Percentiles rank a stretch among this genome's conserved stretches.
phyloP scores from a whole-genome alignment of 2,113 vertebrate genomes.

The Anhinga anhinga region DNA sequence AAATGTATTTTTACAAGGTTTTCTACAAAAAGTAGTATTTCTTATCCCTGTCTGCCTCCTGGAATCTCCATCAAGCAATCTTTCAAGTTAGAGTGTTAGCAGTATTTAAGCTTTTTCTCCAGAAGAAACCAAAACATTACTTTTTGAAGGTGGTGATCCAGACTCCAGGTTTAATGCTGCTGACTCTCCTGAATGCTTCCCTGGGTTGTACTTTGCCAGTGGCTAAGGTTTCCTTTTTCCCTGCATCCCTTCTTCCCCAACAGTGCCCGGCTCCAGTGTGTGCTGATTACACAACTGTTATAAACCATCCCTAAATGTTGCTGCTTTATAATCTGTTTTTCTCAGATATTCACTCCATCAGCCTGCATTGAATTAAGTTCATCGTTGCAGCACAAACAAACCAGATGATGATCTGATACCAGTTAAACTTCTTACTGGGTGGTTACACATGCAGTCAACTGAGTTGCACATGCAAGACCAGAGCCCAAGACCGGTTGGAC shows the following conservation, averaged over 20 bases:
- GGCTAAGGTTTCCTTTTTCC: not conserved
- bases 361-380: not conserved
- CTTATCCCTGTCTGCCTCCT: not conserved
- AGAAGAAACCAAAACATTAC: not conserved
- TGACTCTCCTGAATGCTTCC: not conserved
- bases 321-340: not conserved
- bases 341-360: not conserved
- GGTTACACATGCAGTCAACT: not conserved
- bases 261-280: too few species aligned
- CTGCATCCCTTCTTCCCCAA: not conserved
- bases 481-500: not conserved
- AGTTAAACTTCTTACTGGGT: not conserved
- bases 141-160: not conserved
- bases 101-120: not conserved
- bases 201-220: not conserved
- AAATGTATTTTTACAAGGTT: not conserved
- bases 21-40: not conserved
- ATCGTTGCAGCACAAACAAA: not conserved
- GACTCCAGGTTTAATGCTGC: not conserved
- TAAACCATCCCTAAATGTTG: not conserved
- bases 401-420: not conserved
- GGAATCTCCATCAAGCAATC: not conserved
- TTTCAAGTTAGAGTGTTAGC: not conserved
- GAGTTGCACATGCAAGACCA: not conserved
- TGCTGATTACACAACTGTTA: not conserved